Evolutionary conservation across 37 sponge, comb jelly and placozoan species (phyloP), one percentile per base, ranked within the genome.

Genomic region (Cladorhizidae sp.): DNA sequence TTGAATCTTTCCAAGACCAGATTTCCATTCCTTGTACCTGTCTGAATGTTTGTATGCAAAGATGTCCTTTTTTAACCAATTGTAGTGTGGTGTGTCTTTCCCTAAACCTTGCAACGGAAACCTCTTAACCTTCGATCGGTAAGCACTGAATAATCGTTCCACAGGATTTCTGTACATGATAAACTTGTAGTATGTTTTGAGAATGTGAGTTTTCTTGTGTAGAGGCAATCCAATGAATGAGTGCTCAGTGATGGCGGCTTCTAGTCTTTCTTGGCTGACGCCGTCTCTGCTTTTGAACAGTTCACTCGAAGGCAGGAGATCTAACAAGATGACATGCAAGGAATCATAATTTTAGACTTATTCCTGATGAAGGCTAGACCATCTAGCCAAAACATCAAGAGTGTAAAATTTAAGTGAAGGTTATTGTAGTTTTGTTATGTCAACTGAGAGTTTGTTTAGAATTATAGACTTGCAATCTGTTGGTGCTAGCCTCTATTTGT

Each of bases 101-200:
- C 20, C 21, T n/a, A 79, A 2, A 32, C 80, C 80, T 9, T 8
- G 26, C 38, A 79, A 39, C n/a, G 65, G 65, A 2, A 17, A 42
- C 22, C 80, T 49, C 37, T 54, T 22, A 33, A 79, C 51, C 33
- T 79, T 79, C 2, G 57, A 51, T 56, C 80, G 51, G 29, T 68
- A 79, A 9, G 57, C 80, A 51, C 80, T 79, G 39, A 79, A 41
- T 33, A 79, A 26, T 57, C 80, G 43, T 57, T 79, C 80, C 25
- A 79, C 15, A 25, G 80, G 80, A 54, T 79, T 42, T 32, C 80
- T 37, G 70, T 64, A 64, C 80, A 79, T 79, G 29, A 79, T 36
- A 50, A 68, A 79, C 80, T 79, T 79, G 80, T 42, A 79, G 49
- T 68, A 68, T 8, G 9, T 73, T 20, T 68, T 14, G 39, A 68